Conservation (phyloP, 2,113 vertebrate genomes). For the Gambusia holbrooki region DNA sequence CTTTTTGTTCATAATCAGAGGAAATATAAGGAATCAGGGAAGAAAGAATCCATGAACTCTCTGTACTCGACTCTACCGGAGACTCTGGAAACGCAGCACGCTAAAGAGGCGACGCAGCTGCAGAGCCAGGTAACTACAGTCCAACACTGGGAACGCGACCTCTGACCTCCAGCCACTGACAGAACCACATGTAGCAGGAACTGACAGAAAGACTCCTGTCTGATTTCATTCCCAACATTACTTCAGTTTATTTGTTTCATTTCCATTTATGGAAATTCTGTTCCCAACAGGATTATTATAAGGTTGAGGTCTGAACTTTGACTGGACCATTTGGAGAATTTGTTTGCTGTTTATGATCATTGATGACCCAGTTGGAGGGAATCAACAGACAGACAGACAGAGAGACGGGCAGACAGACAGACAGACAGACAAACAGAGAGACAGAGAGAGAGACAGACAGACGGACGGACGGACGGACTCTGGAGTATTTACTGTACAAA, state of each 20-base stretch:
- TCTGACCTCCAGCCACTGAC: background rate
- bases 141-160: no score
- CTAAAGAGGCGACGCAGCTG: conserved; percentile 50
- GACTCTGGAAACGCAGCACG: conserved; percentile 53
- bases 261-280: no score
- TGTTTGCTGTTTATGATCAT: background rate
- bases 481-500: no score
- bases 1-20: conserved; percentile 32
- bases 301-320: background rate
- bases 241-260: background rate
- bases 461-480: no score
- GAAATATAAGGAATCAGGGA: conserved; percentile 64
- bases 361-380: background rate
- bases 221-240: background rate
- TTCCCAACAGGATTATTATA: background rate
- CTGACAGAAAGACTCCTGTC: no score
- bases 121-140: conserved; percentile 71
- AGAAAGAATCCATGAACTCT: conserved; percentile 25
- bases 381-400: background rate
- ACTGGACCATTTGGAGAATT: background rate
- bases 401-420: no score
- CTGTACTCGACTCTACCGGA: conserved; percentile 62
- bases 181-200: background rate
- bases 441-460: no score
- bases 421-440: no score